Evolutionary conservation across 2,113 vertebrate genomes (phyloP).

Genomic region (Machaerirhynchus nigripectus): DNA sequence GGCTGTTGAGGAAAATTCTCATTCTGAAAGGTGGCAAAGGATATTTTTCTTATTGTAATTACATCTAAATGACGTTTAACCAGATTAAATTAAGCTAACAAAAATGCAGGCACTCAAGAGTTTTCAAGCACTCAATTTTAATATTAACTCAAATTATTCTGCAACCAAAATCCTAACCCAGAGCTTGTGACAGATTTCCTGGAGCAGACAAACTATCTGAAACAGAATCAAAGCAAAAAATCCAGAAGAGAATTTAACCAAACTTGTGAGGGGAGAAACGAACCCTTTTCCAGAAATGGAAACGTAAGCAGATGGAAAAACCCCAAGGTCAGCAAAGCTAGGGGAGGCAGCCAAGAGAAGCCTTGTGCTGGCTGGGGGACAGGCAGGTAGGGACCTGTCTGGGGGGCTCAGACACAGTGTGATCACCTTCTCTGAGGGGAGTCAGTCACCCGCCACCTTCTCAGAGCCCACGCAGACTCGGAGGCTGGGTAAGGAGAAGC

Average conservation of each 20-base stretch:
- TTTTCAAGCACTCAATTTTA: neutral
- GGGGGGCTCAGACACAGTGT: rapidly evolving
- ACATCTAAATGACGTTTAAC: neutral
- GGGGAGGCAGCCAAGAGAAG: neutral
- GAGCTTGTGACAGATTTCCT: neutral
- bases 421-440: neutral
- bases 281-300: slow-evolving; percentile 18
- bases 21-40: neutral
- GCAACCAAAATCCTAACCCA: neutral
- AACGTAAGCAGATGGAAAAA: neutral
- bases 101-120: neutral
- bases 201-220: neutral
- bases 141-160: neutral
- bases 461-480: neutral
- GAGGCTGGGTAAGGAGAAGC: neutral
- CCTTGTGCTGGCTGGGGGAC: neutral
- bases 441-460: rapidly evolving
- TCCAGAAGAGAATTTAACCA: neutral
- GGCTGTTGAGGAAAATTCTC: rapidly evolving
- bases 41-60: neutral
- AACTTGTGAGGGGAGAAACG: neutral
- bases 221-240: neutral
- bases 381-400: rapidly evolving
- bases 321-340: neutral
- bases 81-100: neutral